Base-by-base conservation (phyloP, 2,797 vertebrate species). In the Malacoctenus gilli region DNA sequence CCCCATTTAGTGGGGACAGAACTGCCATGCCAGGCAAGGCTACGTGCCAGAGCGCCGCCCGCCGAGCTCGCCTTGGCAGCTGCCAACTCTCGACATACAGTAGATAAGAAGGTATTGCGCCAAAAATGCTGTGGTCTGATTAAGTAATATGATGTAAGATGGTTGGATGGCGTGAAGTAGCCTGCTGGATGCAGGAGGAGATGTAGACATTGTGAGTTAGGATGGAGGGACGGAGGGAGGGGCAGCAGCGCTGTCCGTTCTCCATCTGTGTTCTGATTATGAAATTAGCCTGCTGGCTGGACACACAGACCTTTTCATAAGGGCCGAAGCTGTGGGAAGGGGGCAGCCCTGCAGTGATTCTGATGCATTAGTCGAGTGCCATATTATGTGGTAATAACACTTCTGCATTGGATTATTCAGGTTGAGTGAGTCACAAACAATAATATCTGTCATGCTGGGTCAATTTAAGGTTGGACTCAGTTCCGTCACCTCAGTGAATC, bases 51-150 rank as follows among this genome's bases (percentile, higher is more conserved):
- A 51, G 43, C 7, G 59, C 52, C 39, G 61, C 75, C 78, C 21
- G 44, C 66, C n/a, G 75, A 59, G 76, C 53, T 58, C 34, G n/a
- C 34, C 10, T 0, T 6, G 9, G 38, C 39, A 5, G 48, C 66
- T 72, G 83, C 82, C 80, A 80, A 38, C 44, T 72, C 43, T 65
- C 63, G 69, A 76, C 75, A 82, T 79, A 79, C 77, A 82, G 80
- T 71, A 78, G 71, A 78, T 57, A 60, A 59, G 56, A n/a, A 2
- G 8, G 30, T 39, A 25, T 30, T 48, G 14, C 3, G 77, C 79
- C 80, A 84, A 50, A 62, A 72, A 66, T 66, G 68, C 60, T 49
- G 31, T 8, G 44, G 39, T 39, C 35, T 73, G 72, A 76, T 82
- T 68, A 61, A 65, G 66, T 55, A 56, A 66, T 73, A 46, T 65